Evolutionary conservation across 2,113 vertebrate genomes (phyloP).

Genomic region (Probosciger aterrimus): DNA sequence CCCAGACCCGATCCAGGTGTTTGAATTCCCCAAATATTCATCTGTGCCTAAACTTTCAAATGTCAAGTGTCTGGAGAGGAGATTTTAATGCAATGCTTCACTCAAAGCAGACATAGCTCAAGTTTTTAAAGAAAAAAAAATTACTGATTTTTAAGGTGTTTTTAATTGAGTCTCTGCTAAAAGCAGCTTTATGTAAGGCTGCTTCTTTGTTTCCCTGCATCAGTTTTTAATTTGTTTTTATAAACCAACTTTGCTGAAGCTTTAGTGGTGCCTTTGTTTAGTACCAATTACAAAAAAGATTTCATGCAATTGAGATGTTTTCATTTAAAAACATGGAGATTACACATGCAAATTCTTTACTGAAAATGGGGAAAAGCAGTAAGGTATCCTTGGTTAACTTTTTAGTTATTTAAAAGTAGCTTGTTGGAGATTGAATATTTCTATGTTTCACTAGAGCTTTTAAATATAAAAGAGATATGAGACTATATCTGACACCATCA

Average conservation of each 20-base stretch:
- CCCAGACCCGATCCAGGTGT: conserved; percentile 66
- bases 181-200: conserved; percentile 54
- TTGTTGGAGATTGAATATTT: conserved; percentile 83
- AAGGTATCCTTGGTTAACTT: conserved; percentile 83
- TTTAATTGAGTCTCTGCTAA: background rate
- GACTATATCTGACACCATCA: conserved; percentile 90
- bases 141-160: conserved; percentile 43
- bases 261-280: conserved; percentile 68
- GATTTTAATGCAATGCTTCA: conserved; percentile 56
- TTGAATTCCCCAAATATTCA: conserved; percentile 69
- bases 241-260: conserved; percentile 56
- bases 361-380: conserved; percentile 69
- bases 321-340: conserved; percentile 74
- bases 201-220: background rate
- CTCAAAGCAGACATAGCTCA: conserved; percentile 47
- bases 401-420: conserved; percentile 86
- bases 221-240: conserved; percentile 44
- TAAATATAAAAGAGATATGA: conserved; percentile 94
- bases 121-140: conserved; percentile 39
- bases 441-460: conserved; percentile 82
- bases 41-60: conserved; percentile 67
- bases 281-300: conserved; percentile 66
- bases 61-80: conserved; percentile 66
- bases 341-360: conserved; percentile 71
- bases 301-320: conserved; percentile 68